These are phyloP conservation scores for Epinephelus awoara DNA, from an alignment of 2,797 vertebrate species.

Conservation along the genomic window DNA sequence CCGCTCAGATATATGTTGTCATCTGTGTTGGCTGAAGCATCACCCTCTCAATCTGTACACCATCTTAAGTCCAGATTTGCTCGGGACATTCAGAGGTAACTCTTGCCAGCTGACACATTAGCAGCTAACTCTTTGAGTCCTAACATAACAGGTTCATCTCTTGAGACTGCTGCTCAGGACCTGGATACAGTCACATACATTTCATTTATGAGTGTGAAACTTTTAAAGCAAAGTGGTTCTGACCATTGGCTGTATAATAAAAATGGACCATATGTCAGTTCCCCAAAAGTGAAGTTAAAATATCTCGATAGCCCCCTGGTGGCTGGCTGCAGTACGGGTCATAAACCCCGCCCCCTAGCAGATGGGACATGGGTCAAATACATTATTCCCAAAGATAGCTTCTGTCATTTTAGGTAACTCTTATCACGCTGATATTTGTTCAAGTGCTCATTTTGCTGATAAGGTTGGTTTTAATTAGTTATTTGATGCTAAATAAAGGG, in stretches of 20 bases:
- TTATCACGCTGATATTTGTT: no score
- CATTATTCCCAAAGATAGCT: no score
- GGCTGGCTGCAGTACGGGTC: no score
- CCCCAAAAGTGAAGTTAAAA: background rate
- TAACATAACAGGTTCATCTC: background rate
- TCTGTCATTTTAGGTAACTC: no score
- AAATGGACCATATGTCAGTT: no score
- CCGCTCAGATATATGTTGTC: background rate
- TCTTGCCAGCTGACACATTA: background rate
- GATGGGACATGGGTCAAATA: no score
- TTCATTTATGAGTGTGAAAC: background rate
- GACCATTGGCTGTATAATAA: no score
- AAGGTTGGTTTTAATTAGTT: no score
- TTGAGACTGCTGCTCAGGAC: background rate
- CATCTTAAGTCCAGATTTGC: conserved; percentile 8
- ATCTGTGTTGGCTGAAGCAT: background rate
- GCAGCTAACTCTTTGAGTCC: background rate
- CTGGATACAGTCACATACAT: background rate
- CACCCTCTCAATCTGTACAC: background rate
- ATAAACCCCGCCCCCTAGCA: no score
- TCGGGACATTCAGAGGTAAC: background rate
- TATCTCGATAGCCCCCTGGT: no score
- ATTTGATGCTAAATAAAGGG: no score
- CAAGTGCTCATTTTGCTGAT: no score
- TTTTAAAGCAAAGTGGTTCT: background rate